phyloP scores from a whole-genome alignment of 2,113 vertebrate species.

The Pimephales promelas region DNA sequence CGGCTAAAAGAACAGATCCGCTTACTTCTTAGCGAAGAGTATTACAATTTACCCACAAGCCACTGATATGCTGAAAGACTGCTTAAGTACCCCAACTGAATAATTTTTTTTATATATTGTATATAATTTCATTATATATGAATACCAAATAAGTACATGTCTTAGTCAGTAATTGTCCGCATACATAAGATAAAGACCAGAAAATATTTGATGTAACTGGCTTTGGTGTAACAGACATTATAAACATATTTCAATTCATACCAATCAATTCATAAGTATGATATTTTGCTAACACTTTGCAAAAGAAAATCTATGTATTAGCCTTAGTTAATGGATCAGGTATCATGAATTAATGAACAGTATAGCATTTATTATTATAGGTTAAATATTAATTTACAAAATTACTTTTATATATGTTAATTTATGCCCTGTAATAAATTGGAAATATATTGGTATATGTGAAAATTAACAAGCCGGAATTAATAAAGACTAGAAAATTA shows the following conservation, averaged over 20 bases:
- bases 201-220: neutral
- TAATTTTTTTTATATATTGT: no score
- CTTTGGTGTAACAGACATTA: no score
- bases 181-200: neutral
- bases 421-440: neutral
- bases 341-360: neutral
- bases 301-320: neutral
- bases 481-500: neutral
- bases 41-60: constrained; percentile 29
- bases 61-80: neutral
- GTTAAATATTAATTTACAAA: neutral
- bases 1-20: constrained; percentile 43
- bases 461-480: neutral
- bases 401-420: neutral
- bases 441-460: no score
- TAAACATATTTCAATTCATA: neutral
- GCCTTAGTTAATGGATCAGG: neutral
- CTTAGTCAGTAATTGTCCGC: neutral
- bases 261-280: neutral
- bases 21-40: constrained; percentile 44
- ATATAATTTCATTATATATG: no score
- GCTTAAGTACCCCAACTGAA: constrained; percentile 1
- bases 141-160: neutral
- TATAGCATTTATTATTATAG: neutral
- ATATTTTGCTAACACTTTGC: neutral